Percentiles rank a stretch among this genome's conserved stretches.
These are phyloP conservation scores for Wasmannia auropunctata DNA, from an alignment of 1,140 invertebrate genomes.

Conservation along the genomic window DNA sequence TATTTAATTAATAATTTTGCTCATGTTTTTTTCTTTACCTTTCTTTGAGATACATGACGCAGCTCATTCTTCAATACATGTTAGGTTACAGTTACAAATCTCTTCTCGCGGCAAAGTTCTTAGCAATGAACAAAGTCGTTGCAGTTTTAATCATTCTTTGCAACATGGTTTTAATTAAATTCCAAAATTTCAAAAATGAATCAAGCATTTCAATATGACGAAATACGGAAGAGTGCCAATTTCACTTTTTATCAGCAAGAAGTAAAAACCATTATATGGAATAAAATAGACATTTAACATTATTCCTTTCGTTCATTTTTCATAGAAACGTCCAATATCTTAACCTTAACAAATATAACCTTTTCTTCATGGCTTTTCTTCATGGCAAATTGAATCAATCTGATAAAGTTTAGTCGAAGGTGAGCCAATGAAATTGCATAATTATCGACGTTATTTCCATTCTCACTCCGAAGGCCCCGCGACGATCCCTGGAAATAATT, in stretches of 20 bases:
- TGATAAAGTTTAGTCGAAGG: not conserved
- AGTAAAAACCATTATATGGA: not conserved
- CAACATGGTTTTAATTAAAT: constrained; percentile 28
- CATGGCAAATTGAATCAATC: not conserved
- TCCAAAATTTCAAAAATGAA: constrained; percentile 10
- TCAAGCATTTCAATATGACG: constrained; percentile 15
- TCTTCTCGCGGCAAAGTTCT: not conserved
- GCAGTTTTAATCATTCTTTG: too few species aligned
- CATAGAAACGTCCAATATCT: not conserved
- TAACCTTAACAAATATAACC: constrained; percentile 3
- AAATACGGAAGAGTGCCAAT: not conserved
- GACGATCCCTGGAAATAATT: not conserved
- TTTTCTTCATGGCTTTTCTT: not conserved
- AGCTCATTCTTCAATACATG: not conserved
- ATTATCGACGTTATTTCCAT: not conserved
- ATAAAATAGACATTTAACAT: not conserved
- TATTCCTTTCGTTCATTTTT: not conserved
- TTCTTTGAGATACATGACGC: too few species aligned
- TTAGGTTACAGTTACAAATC: not conserved
- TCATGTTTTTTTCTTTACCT: not conserved
- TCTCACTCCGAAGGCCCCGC: not conserved
- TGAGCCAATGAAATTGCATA: not conserved
- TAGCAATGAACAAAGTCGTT: constrained; percentile 10
- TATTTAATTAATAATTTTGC: not conserved
- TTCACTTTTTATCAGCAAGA: not conserved